These are phyloP conservation scores for Odontothrips loti DNA, from an alignment of 2,888 invertebrate species.

Conservation along the genomic window DNA sequence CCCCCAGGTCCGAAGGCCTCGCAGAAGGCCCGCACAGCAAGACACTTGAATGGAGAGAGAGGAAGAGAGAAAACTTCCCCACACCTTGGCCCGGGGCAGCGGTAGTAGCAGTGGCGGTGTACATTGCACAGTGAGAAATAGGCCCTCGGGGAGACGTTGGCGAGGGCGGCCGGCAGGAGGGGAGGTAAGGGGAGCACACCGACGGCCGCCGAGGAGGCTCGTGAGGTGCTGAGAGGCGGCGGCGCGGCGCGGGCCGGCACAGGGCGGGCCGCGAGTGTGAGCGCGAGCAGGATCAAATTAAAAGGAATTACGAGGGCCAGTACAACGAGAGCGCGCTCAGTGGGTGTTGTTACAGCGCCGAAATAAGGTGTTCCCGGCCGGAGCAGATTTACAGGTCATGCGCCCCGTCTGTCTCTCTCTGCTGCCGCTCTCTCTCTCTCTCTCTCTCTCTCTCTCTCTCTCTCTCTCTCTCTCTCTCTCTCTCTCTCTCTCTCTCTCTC, in stretches of 20 bases:
- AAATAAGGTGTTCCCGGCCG: no score
- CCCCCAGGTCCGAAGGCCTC: not conserved
- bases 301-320: slow-evolving; percentile 2
- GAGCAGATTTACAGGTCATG: no score
- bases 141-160: slow-evolving; percentile 20
- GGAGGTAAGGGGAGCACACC: not conserved
- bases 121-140: slow-evolving; percentile 15
- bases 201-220: not conserved
- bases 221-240: not conserved
- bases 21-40: not conserved
- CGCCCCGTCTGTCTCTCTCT: no score
- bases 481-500: no score
- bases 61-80: not conserved
- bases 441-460: no score
- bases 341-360: not conserved
- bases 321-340: not conserved
- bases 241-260: not conserved
- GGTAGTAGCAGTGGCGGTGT: not conserved
- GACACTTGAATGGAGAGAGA: not conserved
- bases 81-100: not conserved
- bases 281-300: slow-evolving; percentile 1
- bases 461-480: no score
- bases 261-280: not conserved
- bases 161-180: not conserved
- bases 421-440: no score